Evolutionary conservation across 2,797 vertebrate genomes (phyloP).

Genomic region (Lindbergichthys nudifrons): DNA sequence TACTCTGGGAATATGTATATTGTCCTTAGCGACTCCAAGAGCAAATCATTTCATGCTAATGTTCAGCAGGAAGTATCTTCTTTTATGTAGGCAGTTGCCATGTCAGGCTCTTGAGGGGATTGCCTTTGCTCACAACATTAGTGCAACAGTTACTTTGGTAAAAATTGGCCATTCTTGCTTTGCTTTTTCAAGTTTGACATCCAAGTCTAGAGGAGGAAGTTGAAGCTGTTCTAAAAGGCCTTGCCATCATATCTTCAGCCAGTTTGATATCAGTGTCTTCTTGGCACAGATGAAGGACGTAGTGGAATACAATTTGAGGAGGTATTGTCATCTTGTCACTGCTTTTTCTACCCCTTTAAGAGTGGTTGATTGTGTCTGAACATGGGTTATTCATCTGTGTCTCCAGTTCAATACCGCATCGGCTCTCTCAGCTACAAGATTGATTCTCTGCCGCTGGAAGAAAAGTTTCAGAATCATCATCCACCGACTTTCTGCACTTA

Average conservation of each 20-base stretch:
- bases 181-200: constrained; percentile 13
- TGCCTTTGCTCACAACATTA: neutral
- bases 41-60: constrained; percentile 24
- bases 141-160: neutral
- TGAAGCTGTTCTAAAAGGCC: constrained; percentile 11
- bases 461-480: constrained; percentile 53
- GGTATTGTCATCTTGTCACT: constrained; percentile 35
- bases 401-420: constrained; percentile 47
- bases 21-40: neutral
- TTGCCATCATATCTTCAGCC: constrained; percentile 27
- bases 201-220: constrained; percentile 7
- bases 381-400: constrained; percentile 59
- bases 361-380: constrained; percentile 58
- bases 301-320: constrained; percentile 44
- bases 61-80: constrained; percentile 25
- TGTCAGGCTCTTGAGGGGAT: constrained; percentile 15
- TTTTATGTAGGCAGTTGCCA: constrained; percentile 35
- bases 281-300: constrained; percentile 20
- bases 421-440: constrained; percentile 30
- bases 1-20: constrained; percentile 10
- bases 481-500: constrained; percentile 42
- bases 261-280: constrained; percentile 24
- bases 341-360: constrained; percentile 36
- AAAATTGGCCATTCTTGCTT: constrained; percentile 22
- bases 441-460: constrained; percentile 43